These are phyloP conservation scores for Hoplodrina blanda DNA, from an alignment of 2,888 invertebrate genomes.

Conservation along the genomic window DNA sequence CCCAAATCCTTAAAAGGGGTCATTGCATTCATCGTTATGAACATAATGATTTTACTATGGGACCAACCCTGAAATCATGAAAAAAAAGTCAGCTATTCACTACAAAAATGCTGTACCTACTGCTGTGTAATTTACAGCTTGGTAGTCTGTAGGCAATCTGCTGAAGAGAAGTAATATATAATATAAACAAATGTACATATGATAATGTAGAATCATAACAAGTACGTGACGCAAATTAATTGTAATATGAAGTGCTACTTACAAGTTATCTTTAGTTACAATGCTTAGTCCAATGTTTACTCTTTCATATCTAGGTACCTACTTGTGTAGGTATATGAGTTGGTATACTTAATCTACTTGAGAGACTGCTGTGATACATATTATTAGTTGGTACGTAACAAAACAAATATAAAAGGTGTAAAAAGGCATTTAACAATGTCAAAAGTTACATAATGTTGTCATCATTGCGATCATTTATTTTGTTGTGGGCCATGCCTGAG, in stretches of 20 bases:
- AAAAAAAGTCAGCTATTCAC: too few relatives aligned
- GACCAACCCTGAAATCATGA: too few relatives aligned
- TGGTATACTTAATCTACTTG: background rate
- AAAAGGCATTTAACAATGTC: too few relatives aligned
- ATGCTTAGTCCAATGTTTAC: constrained; percentile 24
- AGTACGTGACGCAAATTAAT: constrained; percentile 37
- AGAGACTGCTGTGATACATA: background rate
- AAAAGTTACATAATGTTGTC: too few relatives aligned
- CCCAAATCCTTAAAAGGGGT: too few relatives aligned
- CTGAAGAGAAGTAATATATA: background rate
- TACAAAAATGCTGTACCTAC: too few relatives aligned
- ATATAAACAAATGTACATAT: constrained; percentile 19
- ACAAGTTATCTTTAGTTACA: constrained; percentile 32
- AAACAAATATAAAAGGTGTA: too few relatives aligned
- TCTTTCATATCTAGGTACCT: constrained; percentile 10
- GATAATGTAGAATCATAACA: constrained; percentile 28
- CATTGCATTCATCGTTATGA: too few relatives aligned
- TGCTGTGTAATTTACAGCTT: background rate
- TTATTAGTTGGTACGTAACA: background rate
- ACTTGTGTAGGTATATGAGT: constrained; percentile 1
- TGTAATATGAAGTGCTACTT: constrained; percentile 37
- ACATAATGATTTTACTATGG: too few relatives aligned
- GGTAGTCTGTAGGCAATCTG: background rate
- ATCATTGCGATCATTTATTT: too few relatives aligned
- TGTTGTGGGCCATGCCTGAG: too few relatives aligned